Evolutionary conservation across 2,797 vertebrate species (phyloP).

Genomic region (Malacoraja senta): DNA sequence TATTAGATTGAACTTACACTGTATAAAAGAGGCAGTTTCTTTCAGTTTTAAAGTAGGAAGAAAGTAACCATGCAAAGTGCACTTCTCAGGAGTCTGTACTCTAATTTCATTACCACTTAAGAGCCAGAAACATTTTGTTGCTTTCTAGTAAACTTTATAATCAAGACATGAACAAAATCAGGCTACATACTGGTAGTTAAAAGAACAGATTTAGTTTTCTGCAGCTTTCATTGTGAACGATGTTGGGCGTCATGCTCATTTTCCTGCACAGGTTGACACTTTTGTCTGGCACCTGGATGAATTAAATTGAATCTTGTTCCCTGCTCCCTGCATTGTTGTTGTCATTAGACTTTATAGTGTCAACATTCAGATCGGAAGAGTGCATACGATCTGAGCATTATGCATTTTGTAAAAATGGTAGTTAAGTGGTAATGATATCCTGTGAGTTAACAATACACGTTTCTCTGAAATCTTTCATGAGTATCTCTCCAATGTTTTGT

Average conservation of each 20-base stretch:
- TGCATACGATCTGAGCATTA: not conserved
- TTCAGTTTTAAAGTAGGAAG: not conserved
- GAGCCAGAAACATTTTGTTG: not conserved
- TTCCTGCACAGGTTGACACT: not conserved
- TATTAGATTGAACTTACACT: not conserved
- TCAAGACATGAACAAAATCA: not conserved
- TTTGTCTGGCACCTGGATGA: not conserved
- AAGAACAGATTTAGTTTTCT: not conserved
- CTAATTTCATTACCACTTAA: conserved; percentile 2
- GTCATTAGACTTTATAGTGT: not conserved
- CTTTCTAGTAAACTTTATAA: not conserved
- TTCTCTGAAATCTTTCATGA: too few species aligned
- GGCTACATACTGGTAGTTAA: too few species aligned
- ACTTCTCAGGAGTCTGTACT: not conserved
- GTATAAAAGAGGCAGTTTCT: not conserved
- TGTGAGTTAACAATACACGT: too few species aligned
- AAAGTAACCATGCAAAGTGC: not conserved
- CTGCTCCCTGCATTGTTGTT: not conserved
- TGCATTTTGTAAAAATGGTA: not conserved
- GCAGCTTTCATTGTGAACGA: not conserved
- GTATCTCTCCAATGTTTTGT: conserved; percentile 6
- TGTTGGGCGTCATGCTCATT: not conserved
- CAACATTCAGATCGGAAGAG: not conserved
- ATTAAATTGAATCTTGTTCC: not conserved
- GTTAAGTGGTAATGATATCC: conserved; percentile 19